phyloP scores from a whole-genome alignment of 2,113 vertebrate species.

The Gallinago undulata region DNA sequence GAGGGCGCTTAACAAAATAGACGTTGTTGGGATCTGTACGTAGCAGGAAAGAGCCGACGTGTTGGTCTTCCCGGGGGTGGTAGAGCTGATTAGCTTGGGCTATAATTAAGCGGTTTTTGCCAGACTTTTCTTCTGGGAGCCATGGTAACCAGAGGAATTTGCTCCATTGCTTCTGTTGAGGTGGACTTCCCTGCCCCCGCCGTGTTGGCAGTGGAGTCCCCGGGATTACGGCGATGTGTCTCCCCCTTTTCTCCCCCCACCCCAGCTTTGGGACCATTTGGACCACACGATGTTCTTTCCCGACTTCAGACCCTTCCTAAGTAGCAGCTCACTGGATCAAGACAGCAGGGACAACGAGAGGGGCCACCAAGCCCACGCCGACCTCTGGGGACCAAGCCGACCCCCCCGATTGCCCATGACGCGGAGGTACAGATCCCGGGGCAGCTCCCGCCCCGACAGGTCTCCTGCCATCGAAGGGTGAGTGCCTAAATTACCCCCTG shows the following conservation, averaged over 20 bases:
- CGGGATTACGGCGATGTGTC: neutral
- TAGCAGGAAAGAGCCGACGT: neutral
- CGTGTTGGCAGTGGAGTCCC: neutral
- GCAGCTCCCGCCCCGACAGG: constrained; percentile 88
- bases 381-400: constrained; percentile 88
- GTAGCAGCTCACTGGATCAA: constrained; percentile 78
- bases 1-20: neutral
- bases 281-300: constrained; percentile 77
- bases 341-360: constrained; percentile 80
- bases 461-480: constrained; percentile 95
- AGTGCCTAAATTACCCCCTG: neutral
- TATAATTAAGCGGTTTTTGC: neutral
- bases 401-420: constrained; percentile 85
- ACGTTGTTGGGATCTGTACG: accelerated
- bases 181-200: neutral
- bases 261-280: constrained; percentile 89
- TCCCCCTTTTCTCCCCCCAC: neutral
- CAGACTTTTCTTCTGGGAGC: neutral
- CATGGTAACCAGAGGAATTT: neutral
- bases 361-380: constrained; percentile 74
- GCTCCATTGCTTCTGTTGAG: neutral
- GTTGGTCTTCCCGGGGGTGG: neutral
- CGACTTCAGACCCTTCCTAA: constrained; percentile 75
- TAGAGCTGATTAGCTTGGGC: neutral
- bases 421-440: constrained; percentile 85